Evolutionary conservation across 2,888 invertebrate genomes (phyloP).

Genomic region (Eremobia ochroleuca): DNA sequence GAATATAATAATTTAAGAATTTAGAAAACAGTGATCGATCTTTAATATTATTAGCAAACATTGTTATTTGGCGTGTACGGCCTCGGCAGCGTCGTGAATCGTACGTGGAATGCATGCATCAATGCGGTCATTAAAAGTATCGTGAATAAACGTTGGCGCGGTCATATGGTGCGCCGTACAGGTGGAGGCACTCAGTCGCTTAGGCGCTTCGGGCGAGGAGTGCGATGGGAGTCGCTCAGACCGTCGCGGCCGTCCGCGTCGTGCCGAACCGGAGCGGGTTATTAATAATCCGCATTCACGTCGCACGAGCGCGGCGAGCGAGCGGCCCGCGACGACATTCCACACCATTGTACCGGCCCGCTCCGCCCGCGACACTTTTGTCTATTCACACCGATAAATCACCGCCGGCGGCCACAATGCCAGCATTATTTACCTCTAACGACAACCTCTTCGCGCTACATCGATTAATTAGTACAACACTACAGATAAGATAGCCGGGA

Average conservation of each 20-base stretch:
- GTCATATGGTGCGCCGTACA: conserved; percentile 78
- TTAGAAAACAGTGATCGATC: conserved; percentile 77
- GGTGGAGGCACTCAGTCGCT: conserved; percentile 86
- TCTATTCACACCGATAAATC: conserved; percentile 90
- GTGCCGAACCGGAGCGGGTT: conserved; percentile 85
- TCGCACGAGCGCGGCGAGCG: conserved; percentile 86
- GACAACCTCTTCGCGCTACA: conserved; percentile 84
- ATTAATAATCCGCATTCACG: conserved; percentile 90
- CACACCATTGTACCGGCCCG: conserved; percentile 87
- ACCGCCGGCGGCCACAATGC: conserved; percentile 85
- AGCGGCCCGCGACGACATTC: conserved; percentile 89
- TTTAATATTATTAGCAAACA: conserved; percentile 74
- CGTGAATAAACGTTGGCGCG: conserved; percentile 82
- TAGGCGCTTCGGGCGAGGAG: conserved; percentile 82
- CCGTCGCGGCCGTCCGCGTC: conserved; percentile 70
- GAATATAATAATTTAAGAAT: conserved; percentile 81
- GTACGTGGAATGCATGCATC: conserved; percentile 69
- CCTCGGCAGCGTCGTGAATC: conserved; percentile 53
- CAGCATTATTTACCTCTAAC: conserved; percentile 89
- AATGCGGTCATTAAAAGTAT: conserved; percentile 80
- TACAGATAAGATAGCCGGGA: conserved; percentile 90
- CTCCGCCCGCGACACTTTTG: conserved; percentile 90
- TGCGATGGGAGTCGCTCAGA: conserved; percentile 80
- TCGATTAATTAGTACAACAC: conserved; percentile 91
- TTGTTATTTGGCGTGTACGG: conserved; percentile 58